Evolutionary conservation across 2,888 invertebrate genomes (phyloP).

Genomic region (Lasioglossum oenotherae): DNA sequence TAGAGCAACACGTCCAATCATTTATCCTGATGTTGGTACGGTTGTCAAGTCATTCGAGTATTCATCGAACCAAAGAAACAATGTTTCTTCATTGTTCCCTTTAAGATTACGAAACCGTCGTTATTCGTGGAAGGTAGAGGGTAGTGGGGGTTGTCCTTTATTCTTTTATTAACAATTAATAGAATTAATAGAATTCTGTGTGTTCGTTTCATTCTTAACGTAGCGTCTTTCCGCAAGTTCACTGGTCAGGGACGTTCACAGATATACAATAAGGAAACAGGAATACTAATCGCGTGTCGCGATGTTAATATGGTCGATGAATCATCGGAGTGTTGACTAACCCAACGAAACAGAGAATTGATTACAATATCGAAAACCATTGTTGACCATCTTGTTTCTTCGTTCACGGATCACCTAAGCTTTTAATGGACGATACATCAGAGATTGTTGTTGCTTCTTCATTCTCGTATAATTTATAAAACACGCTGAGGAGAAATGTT

Average conservation of each 20-base stretch:
- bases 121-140: too few relatives aligned
- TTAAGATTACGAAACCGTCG: too few relatives aligned
- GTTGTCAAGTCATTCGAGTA: background rate
- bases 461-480: background rate
- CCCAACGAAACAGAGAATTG: background rate
- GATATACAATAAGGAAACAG: background rate
- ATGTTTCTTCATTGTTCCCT: too few relatives aligned
- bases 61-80: too few relatives aligned
- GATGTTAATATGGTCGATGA: background rate
- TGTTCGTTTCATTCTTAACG: too few relatives aligned
- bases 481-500: background rate
- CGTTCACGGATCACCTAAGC: background rate
- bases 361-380: background rate
- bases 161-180: too few relatives aligned
- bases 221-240: background rate
- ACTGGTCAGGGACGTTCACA: background rate
- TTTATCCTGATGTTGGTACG: background rate
- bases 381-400: background rate
- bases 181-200: background rate
- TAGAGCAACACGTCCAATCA: background rate
- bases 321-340: background rate
- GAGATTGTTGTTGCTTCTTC: background rate
- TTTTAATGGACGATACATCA: background rate
- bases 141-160: too few relatives aligned
- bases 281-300: background rate